A percentile compares a stretch with the other conserved stretches of the same genome.
Conservation (phyloP, 2,888 invertebrate genomes). For the Meteorus colon region DNA sequence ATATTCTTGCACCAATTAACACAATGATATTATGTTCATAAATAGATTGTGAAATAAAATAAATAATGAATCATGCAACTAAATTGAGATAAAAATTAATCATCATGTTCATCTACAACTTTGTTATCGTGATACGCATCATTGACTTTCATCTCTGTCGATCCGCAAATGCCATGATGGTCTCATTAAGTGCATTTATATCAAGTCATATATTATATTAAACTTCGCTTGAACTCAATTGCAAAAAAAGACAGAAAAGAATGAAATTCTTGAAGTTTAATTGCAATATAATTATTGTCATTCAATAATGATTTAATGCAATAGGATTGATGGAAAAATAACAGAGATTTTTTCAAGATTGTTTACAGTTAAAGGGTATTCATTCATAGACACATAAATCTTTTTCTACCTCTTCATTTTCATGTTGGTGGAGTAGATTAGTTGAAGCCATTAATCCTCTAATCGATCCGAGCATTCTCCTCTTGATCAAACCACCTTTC, state of each 20-base stretch:
- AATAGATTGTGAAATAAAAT: not conserved
- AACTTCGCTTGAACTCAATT: not conserved
- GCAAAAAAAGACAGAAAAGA: not conserved
- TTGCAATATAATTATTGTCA: slow-evolving; percentile 2
- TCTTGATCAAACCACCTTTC: slow-evolving; percentile 66
- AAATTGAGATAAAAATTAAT: not conserved
- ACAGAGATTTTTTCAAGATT: not conserved
- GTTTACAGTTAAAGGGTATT: not conserved
- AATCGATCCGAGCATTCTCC: slow-evolving; percentile 70
- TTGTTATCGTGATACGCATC: not conserved
- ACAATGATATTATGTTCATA: not conserved
- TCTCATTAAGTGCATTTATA: slow-evolving; percentile 5
- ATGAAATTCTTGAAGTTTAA: not conserved
- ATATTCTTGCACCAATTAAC: not conserved
- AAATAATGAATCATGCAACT: not conserved
- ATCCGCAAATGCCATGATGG: slow-evolving; percentile 7
- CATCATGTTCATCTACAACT: not conserved
- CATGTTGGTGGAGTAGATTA: slow-evolving; percentile 66
- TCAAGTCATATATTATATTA: not conserved
- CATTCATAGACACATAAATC: slow-evolving; percentile 12
- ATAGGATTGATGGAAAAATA: not conserved
- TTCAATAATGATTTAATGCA: not conserved
- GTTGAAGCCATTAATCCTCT: slow-evolving; percentile 70
- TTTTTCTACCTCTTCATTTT: slow-evolving; percentile 65
- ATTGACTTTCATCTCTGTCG: slow-evolving; percentile 8